Evolutionary conservation across 1,140 invertebrate species (phyloP), one percentile per base, ranked within the genome.

Genomic region (Heliconius eleuchia): DNA sequence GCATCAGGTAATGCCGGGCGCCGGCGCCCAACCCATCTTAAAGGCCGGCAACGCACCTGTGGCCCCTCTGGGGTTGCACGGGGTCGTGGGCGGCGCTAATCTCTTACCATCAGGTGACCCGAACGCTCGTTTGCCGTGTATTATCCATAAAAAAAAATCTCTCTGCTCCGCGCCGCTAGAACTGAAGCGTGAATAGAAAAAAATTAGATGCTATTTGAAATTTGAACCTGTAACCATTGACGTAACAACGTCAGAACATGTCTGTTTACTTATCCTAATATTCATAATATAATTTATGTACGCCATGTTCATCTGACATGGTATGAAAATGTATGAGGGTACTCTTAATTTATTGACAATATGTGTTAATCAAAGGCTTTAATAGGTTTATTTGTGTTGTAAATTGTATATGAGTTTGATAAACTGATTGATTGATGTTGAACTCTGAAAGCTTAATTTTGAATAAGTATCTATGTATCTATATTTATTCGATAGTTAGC

Each of bases 271-370:
- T 27, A 16, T 66, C 27, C n/a, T 66, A 66, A 7, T 16, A 66
- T 66, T 30, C 27, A 30, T 30, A 66, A 66, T 30, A 66, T 66
- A 66, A 66, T 66, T 66, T 30, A 66, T 66, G 60, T 30, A 66
- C 60, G 11, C 3, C 60, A 23, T 66, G 60, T 30, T 66, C 60
- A 30, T 66, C 60, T 13, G 57, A 71, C 6, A 11, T 71, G 34
- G 34, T 71, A 39, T 71, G 71, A 71, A 71, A 39, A 39, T 71
- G 71, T 71, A 71, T 71, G 71, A 71, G 71, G 6, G 3, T 71
- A 16, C 6, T 39, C 30, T 19, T 39, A 71, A 71, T 39, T 71
- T 39, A 71, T 71, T 37, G 71, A 71, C 37, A n/a, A 71, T 37
- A 18, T 39, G 37, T 71, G n/a, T 71, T 71, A 34, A 71, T 71